Conservation (phyloP, 2,797 vertebrate species). For the Muraenolepis orangiensis region DNA sequence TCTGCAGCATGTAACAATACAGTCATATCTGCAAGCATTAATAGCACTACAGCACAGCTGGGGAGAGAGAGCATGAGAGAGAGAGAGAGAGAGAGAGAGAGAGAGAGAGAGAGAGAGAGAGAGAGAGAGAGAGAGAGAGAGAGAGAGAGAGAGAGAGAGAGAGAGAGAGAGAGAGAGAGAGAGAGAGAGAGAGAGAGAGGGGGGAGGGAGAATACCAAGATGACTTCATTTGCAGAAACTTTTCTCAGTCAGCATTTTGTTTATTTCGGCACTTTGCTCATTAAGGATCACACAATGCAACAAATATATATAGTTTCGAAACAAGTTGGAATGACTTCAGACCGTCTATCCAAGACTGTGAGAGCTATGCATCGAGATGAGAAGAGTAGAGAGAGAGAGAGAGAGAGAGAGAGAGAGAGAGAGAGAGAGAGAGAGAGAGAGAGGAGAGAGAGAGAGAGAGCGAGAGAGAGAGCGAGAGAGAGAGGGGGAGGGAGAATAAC, state of each 20-base stretch:
- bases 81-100: slow-evolving; percentile 1
- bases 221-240: slow-evolving; percentile 42
- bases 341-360: not conserved
- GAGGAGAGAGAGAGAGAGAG: not conserved
- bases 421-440: not conserved
- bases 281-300: slow-evolving; percentile 3
- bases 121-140: not conserved
- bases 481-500: not conserved
- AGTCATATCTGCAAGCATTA: slow-evolving; percentile 7
- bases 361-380: not conserved
- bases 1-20: slow-evolving; percentile 36
- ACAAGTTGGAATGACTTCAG: slow-evolving; percentile 2
- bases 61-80: not conserved
- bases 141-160: not conserved
- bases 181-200: not conserved
- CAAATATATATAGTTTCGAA: slow-evolving; percentile 3
- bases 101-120: not conserved
- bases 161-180: not conserved
- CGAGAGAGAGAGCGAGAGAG: not conserved
- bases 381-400: slow-evolving; percentile 3
- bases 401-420: not conserved
- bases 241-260: slow-evolving; percentile 29
- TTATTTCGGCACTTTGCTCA: not conserved
- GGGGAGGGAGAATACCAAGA: slow-evolving; percentile 1
- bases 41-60: not conserved